phyloP scores from a whole-genome alignment of 2,888 invertebrate genomes.

The Blastobasis lacticolella region DNA sequence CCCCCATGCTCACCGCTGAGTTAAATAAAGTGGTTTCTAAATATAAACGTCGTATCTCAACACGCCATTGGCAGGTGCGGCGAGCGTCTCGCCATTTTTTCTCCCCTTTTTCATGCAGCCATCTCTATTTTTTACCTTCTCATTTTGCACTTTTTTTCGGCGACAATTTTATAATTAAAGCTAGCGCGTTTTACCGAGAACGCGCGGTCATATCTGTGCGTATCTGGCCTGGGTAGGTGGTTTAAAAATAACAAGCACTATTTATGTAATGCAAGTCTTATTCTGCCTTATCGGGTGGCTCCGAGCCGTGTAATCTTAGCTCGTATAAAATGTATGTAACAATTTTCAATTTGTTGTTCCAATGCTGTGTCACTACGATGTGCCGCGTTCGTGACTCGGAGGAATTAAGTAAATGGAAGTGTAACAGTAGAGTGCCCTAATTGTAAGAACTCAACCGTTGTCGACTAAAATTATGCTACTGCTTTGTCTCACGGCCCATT shows the following conservation, averaged over 20 bases:
- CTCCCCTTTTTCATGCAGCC: constrained; percentile 31
- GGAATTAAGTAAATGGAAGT: no score
- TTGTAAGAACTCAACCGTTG: no score
- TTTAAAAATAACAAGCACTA: constrained; percentile 28
- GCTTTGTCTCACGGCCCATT: no score
- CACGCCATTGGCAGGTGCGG: constrained; percentile 69
- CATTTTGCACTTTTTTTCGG: constrained; percentile 44
- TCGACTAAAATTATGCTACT: no score
- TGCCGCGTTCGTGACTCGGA: no score
- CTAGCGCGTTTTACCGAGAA: constrained; percentile 51
- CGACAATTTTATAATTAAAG: constrained; percentile 68
- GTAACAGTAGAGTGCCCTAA: no score
- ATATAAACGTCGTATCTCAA: constrained; percentile 70
- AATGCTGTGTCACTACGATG: no score
- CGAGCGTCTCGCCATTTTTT: constrained; percentile 23
- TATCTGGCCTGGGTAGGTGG: constrained; percentile 26
- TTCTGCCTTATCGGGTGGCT: constrained; percentile 17
- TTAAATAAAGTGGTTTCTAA: constrained; percentile 73
- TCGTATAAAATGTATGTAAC: neutral
- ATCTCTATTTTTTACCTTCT: constrained; percentile 37
- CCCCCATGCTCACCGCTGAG: constrained; percentile 63
- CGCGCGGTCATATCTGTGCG: constrained; percentile 41
- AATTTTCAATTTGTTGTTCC: no score
- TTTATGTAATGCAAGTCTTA: constrained; percentile 24
- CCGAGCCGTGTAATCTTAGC: constrained; percentile 6